Evolutionary conservation across 2,888 invertebrate genomes (phyloP).

Genomic region (Metellina segmentata): DNA sequence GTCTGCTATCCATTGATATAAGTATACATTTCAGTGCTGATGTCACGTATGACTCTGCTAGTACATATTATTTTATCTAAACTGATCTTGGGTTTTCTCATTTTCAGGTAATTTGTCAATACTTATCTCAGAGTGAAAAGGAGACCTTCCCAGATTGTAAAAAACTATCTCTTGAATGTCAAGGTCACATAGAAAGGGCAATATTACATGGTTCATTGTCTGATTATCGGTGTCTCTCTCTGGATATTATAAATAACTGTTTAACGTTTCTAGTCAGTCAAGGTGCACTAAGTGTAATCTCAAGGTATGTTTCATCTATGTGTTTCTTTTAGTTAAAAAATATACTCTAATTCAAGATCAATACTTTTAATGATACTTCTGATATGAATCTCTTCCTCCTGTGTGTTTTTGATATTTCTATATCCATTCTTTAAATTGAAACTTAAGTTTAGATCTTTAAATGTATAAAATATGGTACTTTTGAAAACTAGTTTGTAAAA

Average conservation of each 20-base stretch:
- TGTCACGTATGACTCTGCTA: too few relatives aligned
- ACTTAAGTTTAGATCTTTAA: background rate
- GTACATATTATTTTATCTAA: background rate
- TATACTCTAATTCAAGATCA: background rate
- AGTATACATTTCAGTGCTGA: too few relatives aligned
- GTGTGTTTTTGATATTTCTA: background rate
- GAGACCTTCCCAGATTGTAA: slow-evolving; percentile 19
- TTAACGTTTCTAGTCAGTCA: slow-evolving; percentile 63
- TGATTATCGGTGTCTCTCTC: slow-evolving; percentile 67
- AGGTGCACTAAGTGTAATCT: slow-evolving; percentile 43
- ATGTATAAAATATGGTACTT: background rate
- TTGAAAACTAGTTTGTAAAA: background rate
- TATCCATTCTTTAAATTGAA: background rate
- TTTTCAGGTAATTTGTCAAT: slow-evolving; percentile 47
- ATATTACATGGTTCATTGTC: slow-evolving; percentile 32
- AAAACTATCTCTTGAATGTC: slow-evolving; percentile 50
- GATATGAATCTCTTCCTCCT: background rate
- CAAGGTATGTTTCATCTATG: slow-evolving; percentile 44
- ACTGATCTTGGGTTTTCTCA: background rate
- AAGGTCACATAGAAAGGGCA: slow-evolving; percentile 43
- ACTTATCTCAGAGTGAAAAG: slow-evolving; percentile 22
- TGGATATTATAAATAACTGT: slow-evolving; percentile 73
- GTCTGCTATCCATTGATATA: too few relatives aligned
- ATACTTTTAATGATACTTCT: background rate
- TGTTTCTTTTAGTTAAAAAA: background rate